Evolutionary conservation across 2,888 invertebrate species (phyloP).

Genomic region (Drosophila diplacantha): DNA sequence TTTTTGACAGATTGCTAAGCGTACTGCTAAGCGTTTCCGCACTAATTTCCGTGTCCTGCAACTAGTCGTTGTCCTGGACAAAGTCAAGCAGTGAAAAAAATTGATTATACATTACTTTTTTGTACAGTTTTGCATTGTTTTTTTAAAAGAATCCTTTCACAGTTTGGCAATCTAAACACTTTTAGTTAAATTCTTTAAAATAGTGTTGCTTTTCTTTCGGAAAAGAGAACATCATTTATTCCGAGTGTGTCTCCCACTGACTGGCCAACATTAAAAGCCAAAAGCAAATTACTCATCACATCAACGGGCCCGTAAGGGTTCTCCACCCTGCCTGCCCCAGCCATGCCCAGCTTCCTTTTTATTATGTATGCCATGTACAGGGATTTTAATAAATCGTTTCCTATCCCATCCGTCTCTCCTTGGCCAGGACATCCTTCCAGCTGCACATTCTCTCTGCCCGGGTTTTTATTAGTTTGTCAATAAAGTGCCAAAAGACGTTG

Average conservation of each 20-base stretch:
- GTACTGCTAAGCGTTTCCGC: slow-evolving; percentile 66
- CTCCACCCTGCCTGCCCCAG: not conserved
- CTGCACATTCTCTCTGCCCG: slow-evolving; percentile 11
- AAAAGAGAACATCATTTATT: not conserved
- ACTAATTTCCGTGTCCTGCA: slow-evolving; percentile 69
- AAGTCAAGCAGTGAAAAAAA: slow-evolving; percentile 3
- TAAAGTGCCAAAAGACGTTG: slow-evolving; percentile 69
- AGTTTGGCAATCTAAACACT: not conserved
- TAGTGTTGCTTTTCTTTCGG: not conserved
- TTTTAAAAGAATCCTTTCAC: not conserved
- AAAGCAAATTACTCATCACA: slow-evolving; percentile 76
- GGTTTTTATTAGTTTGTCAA: slow-evolving; percentile 74
- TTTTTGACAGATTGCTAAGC: slow-evolving; percentile 71
- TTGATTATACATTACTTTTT: accelerated
- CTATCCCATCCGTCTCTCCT: slow-evolving; percentile 24
- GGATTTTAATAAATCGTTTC: slow-evolving; percentile 74
- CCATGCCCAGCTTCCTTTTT: slow-evolving; percentile 48
- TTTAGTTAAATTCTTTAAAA: not conserved
- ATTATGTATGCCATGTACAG: slow-evolving; percentile 47
- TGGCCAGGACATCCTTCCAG: slow-evolving; percentile 15
- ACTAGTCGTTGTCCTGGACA: slow-evolving; percentile 49
- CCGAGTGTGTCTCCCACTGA: not conserved
- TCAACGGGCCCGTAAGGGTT: slow-evolving; percentile 57
- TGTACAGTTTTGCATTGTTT: not conserved
- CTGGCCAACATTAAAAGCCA: slow-evolving; percentile 69